Conservation (phyloP, 2,888 invertebrate genomes). For the Eupelmus urozonus region DNA sequence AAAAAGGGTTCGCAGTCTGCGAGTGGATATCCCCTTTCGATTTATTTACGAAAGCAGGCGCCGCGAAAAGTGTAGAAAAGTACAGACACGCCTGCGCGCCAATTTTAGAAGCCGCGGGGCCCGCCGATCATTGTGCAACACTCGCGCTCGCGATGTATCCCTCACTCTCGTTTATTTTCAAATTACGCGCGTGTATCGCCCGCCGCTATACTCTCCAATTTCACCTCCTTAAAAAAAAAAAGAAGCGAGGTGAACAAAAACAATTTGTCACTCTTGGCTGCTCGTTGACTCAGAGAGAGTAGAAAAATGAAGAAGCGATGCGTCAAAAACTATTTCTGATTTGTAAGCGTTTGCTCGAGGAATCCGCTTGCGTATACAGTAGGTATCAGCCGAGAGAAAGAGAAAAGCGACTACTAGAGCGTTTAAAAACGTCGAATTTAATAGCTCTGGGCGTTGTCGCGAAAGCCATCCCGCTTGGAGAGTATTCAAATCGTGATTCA, state of each 20-base stretch:
- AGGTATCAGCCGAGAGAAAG: background rate
- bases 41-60: slow-evolving; percentile 43
- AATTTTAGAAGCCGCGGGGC: slow-evolving; percentile 56
- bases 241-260: background rate
- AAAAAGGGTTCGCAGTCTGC: background rate
- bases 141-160: slow-evolving; percentile 6
- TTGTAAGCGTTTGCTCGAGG: slow-evolving; percentile 23
- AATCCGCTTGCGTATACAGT: slow-evolving; percentile 22
- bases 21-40: slow-evolving; percentile 47
- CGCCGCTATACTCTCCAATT: slow-evolving; percentile 26
- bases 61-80: slow-evolving; percentile 45
- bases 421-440: background rate
- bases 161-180: slow-evolving; percentile 56
- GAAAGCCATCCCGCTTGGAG: slow-evolving; percentile 44
- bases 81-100: slow-evolving; percentile 25
- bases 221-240: slow-evolving; percentile 2
- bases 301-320: slow-evolving; percentile 18
- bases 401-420: background rate
- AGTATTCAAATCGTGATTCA: slow-evolving; percentile 58
- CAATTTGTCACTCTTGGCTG: slow-evolving; percentile 3
- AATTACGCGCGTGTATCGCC: slow-evolving; percentile 8
- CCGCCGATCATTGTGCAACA: slow-evolving; percentile 57
- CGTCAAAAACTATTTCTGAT: slow-evolving; percentile 55
- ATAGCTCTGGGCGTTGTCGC: slow-evolving; percentile 34
- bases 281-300: background rate